Evolutionary conservation across 2,113 vertebrate species (phyloP).

Genomic region (Phasianus colchicus): DNA sequence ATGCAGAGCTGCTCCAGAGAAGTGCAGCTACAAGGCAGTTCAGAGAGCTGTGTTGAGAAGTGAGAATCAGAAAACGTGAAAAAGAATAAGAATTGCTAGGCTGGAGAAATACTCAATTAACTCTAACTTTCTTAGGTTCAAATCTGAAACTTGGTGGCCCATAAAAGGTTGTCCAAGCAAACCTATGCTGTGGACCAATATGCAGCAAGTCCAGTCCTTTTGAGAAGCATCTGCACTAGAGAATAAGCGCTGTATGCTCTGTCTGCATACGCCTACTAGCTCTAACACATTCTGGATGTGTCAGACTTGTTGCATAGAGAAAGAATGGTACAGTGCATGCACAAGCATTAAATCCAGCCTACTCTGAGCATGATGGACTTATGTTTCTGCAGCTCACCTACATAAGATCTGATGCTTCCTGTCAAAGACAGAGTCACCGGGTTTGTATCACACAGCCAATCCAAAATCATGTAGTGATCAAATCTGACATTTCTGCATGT

Average conservation of each 20-base stretch:
- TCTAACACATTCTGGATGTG: conserved; percentile 70
- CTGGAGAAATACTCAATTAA: not conserved
- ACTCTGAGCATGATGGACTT: conserved; percentile 5
- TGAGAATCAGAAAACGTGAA: not conserved
- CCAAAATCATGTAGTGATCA: not conserved
- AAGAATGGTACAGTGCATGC: not conserved
- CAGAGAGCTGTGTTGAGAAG: not conserved
- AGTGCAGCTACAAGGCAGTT: not conserved
- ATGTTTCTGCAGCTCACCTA: not conserved
- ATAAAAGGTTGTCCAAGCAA: not conserved
- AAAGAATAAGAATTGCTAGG: not conserved
- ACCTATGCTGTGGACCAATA: not conserved
- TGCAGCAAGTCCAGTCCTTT: not conserved
- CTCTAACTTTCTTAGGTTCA: conserved; percentile 18
- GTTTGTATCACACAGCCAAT: not conserved
- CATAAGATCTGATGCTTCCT: not conserved
- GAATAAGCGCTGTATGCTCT: not conserved
- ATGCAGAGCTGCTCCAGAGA: conserved; percentile 4
- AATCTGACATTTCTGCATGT: not conserved
- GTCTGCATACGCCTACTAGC: conserved; percentile 59
- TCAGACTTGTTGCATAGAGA: conserved; percentile 60
- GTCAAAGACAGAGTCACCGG: not conserved
- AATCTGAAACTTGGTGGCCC: not conserved
- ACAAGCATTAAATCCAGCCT: conserved; percentile 27
- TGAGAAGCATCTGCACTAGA: conserved; percentile 48